These are phyloP conservation scores for Ecdyonurus torrentis DNA, from an alignment of 2,888 invertebrate species.

Conservation along the genomic window DNA sequence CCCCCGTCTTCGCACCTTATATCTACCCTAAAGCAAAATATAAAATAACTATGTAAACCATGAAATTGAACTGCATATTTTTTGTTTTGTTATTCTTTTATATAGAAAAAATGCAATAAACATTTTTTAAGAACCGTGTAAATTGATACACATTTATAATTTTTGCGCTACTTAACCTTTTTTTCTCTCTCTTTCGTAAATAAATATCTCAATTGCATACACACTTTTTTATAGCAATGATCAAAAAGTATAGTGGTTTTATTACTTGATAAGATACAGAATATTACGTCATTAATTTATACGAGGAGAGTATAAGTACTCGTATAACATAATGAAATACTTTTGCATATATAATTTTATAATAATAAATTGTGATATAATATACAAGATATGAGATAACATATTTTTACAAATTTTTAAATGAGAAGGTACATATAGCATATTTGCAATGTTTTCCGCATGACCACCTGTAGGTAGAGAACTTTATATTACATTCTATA, in stretches of 20 bases:
- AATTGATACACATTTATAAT: not conserved
- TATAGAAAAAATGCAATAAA: not conserved
- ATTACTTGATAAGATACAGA: not conserved
- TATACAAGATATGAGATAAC: no score
- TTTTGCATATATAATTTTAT: no score
- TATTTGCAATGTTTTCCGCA: no score
- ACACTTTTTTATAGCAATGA: not conserved
- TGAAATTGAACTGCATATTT: not conserved
- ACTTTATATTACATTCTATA: no score
- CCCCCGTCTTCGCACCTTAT: not conserved
- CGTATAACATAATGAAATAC: no score
- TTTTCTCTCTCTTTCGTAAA: no score
- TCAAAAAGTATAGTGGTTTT: not conserved
- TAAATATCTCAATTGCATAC: not conserved
- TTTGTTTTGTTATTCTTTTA: not conserved
- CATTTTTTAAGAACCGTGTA: not conserved
- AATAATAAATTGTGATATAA: no score
- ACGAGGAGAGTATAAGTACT: no score
- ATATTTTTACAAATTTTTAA: no score
- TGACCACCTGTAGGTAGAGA: no score
- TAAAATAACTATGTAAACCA: not conserved
- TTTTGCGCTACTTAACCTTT: not conserved
- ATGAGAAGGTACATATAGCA: no score
- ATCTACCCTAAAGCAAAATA: not conserved
- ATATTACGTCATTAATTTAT: no score